phyloP scores from a whole-genome alignment of 2,797 vertebrate genomes.

The Peromyscus attwateri region DNA sequence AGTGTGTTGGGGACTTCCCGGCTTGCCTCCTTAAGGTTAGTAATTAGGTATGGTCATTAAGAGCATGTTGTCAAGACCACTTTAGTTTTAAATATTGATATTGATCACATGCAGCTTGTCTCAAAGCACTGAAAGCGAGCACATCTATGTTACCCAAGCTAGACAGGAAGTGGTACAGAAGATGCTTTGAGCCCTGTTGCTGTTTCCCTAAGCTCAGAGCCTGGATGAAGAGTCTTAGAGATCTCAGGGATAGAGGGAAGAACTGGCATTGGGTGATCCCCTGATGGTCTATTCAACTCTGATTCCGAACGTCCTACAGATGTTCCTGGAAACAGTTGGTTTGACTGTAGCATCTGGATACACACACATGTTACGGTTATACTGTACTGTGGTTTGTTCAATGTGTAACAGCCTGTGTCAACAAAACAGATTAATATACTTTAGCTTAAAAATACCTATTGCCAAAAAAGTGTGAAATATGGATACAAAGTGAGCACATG shows the following conservation, averaged over 20 bases:
- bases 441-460: not conserved
- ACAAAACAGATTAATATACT: not conserved
- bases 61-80: not conserved
- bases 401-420: not conserved
- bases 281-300: not conserved
- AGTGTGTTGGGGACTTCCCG: not conserved
- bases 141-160: not conserved
- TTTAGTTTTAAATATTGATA: conserved; percentile 24
- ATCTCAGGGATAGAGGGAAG: not conserved
- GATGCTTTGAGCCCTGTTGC: too few relatives aligned
- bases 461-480: not conserved
- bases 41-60: not conserved
- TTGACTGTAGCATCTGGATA: not conserved
- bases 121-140: not conserved
- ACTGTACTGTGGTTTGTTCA: not conserved
- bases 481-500: not conserved
- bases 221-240: not conserved
- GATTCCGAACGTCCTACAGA: not conserved
- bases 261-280: not conserved
- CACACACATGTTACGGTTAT: not conserved
- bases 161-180: not conserved
- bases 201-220: not conserved
- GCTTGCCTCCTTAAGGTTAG: not conserved
- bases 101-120: not conserved
- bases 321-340: not conserved